A percentile compares a stretch with the other conserved stretches of the same genome.
phyloP scores from a whole-genome alignment of 1,140 invertebrate genomes.

The Camponotus pennsylvanicus region DNA sequence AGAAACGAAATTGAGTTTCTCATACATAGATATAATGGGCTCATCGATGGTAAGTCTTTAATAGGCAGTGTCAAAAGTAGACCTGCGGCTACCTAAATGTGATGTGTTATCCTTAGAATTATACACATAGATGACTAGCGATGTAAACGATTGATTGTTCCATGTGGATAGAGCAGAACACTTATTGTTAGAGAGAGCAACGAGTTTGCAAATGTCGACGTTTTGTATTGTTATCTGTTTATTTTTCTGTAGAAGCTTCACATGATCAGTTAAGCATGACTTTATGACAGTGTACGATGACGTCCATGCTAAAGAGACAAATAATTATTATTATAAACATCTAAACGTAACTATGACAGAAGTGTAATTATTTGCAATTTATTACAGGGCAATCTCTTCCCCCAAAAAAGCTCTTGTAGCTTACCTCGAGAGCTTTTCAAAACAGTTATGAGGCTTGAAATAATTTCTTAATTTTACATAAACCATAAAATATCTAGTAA shows the following conservation, averaged over 20 bases:
- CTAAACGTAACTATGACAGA: neutral
- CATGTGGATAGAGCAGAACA: conserved; percentile 54
- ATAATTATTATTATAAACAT: neutral
- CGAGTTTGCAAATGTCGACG: conserved; percentile 11
- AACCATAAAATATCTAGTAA: no score
- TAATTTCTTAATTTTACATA: no score
- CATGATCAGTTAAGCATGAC: conserved; percentile 59
- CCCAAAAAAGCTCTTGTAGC: no score
- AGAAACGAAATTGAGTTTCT: conserved; percentile 72
- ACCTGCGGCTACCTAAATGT: conserved; percentile 69
- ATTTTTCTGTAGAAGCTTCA: conserved; percentile 54
- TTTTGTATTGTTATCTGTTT: conserved; percentile 40
- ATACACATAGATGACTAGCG: conserved; percentile 69
- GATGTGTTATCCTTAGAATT: conserved; percentile 71
- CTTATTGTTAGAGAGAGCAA: conserved; percentile 4
- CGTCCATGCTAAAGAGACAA: neutral
- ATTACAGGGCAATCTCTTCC: no score
- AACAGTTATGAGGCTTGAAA: no score
- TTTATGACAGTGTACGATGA: conserved; percentile 25
- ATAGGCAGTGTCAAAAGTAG: conserved; percentile 59
- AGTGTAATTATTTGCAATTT: conserved; percentile 1
- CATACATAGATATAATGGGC: conserved; percentile 73
- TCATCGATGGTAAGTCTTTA: conserved; percentile 76
- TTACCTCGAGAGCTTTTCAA: no score
- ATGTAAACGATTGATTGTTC: conserved; percentile 58